A percentile compares a stretch with the other conserved stretches of the same genome.
These are phyloP conservation scores for Mythimna pallens DNA, from an alignment of 2,888 invertebrate genomes.

Conservation along the genomic window DNA sequence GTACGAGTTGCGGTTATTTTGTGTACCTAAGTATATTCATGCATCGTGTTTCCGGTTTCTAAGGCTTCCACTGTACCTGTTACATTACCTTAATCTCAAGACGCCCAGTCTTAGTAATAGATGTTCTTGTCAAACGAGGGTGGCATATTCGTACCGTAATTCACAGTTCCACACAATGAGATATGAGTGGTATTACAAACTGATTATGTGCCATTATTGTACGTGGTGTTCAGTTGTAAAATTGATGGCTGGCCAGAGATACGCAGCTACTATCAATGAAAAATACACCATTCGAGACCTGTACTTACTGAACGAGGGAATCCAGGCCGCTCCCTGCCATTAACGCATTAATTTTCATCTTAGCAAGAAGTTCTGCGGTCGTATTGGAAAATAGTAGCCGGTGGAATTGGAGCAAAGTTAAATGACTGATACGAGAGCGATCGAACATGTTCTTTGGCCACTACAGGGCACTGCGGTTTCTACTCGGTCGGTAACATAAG, in stretches of 20 bases:
- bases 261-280: slow-evolving; percentile 58
- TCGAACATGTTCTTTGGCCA: slow-evolving; percentile 80
- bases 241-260: slow-evolving; percentile 58
- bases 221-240: slow-evolving; percentile 51
- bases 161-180: slow-evolving; percentile 48
- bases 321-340: slow-evolving; percentile 59
- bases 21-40: slow-evolving; percentile 27
- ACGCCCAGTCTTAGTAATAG: slow-evolving; percentile 49
- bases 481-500: slow-evolving; percentile 81
- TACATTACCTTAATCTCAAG: slow-evolving; percentile 53
- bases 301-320: slow-evolving; percentile 61
- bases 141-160: slow-evolving; percentile 53
- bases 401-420: slow-evolving; percentile 82
- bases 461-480: slow-evolving; percentile 83
- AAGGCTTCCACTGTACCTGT: slow-evolving; percentile 54
- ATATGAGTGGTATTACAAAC: slow-evolving; percentile 58
- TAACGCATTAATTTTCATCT: slow-evolving; percentile 73
- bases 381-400: slow-evolving; percentile 70
- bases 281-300: slow-evolving; percentile 58
- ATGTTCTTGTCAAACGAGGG: slow-evolving; percentile 43
- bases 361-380: slow-evolving; percentile 66
- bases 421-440: slow-evolving; percentile 78
- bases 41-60: slow-evolving; percentile 48
- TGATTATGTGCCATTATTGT: slow-evolving; percentile 62
- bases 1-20: slow-evolving; percentile 59